Percentiles rank a stretch among this genome's conserved stretches.
These are phyloP conservation scores for Peromyscus nudipes DNA, from an alignment of 2,797 vertebrate genomes.

Conservation along the genomic window DNA sequence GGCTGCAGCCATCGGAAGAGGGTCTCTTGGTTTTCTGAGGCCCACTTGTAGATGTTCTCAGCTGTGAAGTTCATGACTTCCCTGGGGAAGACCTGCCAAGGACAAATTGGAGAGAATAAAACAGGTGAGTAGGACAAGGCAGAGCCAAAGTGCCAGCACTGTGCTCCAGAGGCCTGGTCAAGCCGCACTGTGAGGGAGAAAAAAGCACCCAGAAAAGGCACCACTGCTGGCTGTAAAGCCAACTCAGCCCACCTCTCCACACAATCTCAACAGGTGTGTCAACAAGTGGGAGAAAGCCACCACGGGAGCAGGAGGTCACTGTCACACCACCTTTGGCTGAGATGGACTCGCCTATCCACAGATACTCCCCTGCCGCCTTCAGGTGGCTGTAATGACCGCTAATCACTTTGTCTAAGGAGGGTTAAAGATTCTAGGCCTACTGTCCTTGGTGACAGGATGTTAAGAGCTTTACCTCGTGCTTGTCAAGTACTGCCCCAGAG, in stretches of 20 bases:
- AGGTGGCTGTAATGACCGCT: background rate
- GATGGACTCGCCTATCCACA: conserved; percentile 21
- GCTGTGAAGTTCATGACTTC: conserved; percentile 93
- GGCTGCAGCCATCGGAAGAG: conserved; percentile 91
- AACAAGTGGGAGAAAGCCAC: background rate
- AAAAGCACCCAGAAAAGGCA: background rate
- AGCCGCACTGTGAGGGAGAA: background rate
- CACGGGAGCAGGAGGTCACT: background rate
- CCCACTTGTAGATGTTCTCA: conserved; percentile 95
- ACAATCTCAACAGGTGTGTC: background rate
- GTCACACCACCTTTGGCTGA: background rate
- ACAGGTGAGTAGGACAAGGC: background rate
- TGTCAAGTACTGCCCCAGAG: background rate
- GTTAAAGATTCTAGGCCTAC: background rate
- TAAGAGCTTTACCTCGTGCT: background rate
- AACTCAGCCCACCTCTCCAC: background rate
- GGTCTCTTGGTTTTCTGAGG: conserved; percentile 93
- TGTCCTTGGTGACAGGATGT: background rate
- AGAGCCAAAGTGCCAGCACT: background rate
- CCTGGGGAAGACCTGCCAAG: conserved; percentile 92
- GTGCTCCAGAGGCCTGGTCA: background rate
- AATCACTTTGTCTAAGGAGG: background rate
- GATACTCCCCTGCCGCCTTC: background rate
- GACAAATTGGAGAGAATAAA: background rate
- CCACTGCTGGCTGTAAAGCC: background rate